Evolutionary conservation across 2,797 vertebrate genomes (phyloP), one percentile per base, ranked within the genome.

Genomic region (Nannoperca obscura): DNA sequence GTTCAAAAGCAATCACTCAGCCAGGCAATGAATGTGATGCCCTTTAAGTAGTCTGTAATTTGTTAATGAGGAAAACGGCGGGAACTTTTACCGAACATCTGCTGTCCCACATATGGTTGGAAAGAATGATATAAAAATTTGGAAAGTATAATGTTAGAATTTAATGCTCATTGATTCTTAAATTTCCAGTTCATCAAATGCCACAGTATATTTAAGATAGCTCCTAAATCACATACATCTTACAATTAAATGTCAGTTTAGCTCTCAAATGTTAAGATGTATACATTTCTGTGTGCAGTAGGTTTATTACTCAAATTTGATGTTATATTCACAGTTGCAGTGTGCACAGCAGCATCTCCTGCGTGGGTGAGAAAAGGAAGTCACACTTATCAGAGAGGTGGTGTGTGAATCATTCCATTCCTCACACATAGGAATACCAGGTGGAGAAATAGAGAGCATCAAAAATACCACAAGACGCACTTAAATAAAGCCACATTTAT

Each of bases 361-460:
- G 79, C 79, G 92, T 91, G 89, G 90, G 93, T 75, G 91, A 84
- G 75, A 91, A 92, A 86, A 90, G 91, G 91, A 94, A 94, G 91
- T 93, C 91, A 86, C 94, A 91, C 91, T 91, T 70, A 80, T 79
- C 83, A 65, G 83, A 88, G 88, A 87, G 88, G 86, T 90, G 88
- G 80, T 88, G 89, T 76, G 88, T 93, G 89, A 93, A 91, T 93
- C 92, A 93, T 83, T 85, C 80, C 87, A 74, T 73, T 86, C 81
- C 79, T 87, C 86, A 74, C 89, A 86, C 80, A 67, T 79, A 71
- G 78, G 83, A 88, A 92, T 81, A 90, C 82, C 86, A 90, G 90
- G 86, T 93, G 85, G 82, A 91, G 85, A 81, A 83, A 84, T n/a
- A 60, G 68, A 83, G 75, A 84, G 82, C 80, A 76, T 71, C 74